Percentiles rank a stretch among this genome's conserved stretches.
phyloP scores from a whole-genome alignment of 2,797 vertebrate species.

The Miopithecus talapoin region DNA sequence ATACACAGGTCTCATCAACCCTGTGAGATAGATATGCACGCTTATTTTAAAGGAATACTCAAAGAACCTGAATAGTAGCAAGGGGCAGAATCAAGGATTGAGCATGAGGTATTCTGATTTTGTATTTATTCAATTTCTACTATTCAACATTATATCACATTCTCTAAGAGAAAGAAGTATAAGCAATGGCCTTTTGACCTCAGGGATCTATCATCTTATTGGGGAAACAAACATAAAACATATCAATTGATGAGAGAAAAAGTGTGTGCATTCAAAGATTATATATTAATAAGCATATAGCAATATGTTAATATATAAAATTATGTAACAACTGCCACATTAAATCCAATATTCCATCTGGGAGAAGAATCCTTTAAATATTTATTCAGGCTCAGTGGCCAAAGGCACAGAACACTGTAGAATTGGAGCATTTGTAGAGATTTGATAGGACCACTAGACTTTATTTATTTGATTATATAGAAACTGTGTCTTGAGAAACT shows the following conservation, averaged over 20 bases:
- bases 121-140: background rate
- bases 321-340: background rate
- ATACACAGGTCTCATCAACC: background rate
- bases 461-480: background rate
- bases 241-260: background rate
- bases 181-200: background rate
- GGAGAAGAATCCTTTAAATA: conserved; percentile 10
- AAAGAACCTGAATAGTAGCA: background rate
- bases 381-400: background rate
- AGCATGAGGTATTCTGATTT: background rate
- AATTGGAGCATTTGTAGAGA: background rate
- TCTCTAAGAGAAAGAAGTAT: background rate
- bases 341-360: background rate
- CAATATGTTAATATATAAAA: background rate
- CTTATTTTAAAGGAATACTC: background rate
- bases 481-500: background rate
- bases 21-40: background rate
- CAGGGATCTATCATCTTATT: background rate
- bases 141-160: background rate
- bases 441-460: background rate
- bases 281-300: background rate
- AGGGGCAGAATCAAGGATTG: background rate
- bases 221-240: background rate
- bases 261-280: background rate
- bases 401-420: background rate